Evolutionary conservation across 2,888 invertebrate genomes (phyloP).

Genomic region (Pyrrhosoma nymphula): DNA sequence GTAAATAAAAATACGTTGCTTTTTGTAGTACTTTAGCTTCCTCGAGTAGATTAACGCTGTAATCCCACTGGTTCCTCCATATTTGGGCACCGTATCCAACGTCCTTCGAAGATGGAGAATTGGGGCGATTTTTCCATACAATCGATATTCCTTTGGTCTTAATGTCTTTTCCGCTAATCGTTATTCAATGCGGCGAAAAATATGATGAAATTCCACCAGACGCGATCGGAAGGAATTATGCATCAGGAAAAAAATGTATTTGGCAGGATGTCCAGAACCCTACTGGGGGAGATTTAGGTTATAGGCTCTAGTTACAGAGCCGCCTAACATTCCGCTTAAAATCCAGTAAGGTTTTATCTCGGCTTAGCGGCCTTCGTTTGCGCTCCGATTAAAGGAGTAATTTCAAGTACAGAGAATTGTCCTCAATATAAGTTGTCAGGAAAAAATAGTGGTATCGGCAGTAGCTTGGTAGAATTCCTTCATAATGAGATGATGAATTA

Average conservation of each 20-base stretch:
- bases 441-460: too few species aligned
- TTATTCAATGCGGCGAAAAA: neutral
- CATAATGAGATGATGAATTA: too few species aligned
- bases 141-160: neutral
- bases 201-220: neutral
- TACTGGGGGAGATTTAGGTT: neutral
- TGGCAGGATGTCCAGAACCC: neutral
- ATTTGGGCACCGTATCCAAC: too few species aligned
- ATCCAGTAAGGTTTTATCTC: neutral
- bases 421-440: too few species aligned
- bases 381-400: neutral
- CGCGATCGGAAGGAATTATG: neutral
- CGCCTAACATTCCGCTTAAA: neutral
- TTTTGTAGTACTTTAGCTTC: too few species aligned
- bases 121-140: neutral
- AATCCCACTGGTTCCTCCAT: too few species aligned
- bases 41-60: too few species aligned
- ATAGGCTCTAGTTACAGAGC: neutral
- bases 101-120: neutral
- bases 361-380: neutral
- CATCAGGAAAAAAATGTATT: neutral
- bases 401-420: too few species aligned
- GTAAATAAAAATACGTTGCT: too few species aligned
- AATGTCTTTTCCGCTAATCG: neutral
- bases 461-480: too few species aligned